Conservation (phyloP, 1,140 invertebrate genomes). For the Globodera rostochiensis region DNA sequence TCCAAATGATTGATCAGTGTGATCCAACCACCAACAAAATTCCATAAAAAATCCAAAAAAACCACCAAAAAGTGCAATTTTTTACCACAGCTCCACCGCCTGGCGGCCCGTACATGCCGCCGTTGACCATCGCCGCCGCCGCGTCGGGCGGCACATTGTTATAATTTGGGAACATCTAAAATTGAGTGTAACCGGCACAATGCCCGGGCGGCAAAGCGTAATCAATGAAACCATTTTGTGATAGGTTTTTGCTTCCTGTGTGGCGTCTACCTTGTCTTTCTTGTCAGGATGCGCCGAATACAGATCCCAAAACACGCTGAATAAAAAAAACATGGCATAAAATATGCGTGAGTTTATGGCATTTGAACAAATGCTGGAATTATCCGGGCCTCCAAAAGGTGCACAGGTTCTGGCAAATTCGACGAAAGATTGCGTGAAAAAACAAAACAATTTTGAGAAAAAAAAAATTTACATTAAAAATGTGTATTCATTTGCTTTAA, state of each 20-base stretch:
- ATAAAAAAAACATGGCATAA: constrained; percentile 3
- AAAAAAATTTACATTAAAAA: too few species aligned
- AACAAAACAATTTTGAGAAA: too few species aligned
- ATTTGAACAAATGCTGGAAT: too few species aligned
- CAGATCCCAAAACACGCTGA: constrained; percentile 59
- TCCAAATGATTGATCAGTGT: too few species aligned
- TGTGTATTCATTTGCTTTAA: too few species aligned
- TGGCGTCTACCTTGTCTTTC: constrained; percentile 46
- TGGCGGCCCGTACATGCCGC: constrained; percentile 29
- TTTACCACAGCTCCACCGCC: background rate
- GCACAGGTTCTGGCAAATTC: too few species aligned
- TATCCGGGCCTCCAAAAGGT: too few species aligned
- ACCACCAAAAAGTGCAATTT: too few species aligned
- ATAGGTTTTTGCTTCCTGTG: constrained; percentile 50
- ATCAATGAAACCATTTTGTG: constrained; percentile 29
- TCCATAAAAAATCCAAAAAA: too few species aligned
- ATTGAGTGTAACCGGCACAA: background rate
- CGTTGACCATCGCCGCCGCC: constrained; percentile 20
- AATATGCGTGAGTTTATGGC: too few species aligned
- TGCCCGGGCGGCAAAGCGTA: background rate
- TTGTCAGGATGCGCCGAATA: constrained; percentile 56
- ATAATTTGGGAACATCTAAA: constrained; percentile 4
- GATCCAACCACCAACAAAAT: too few species aligned
- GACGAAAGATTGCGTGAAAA: too few species aligned
- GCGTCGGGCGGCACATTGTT: constrained; percentile 7